Evolutionary conservation across 2,888 invertebrate species (phyloP), one percentile per base, ranked within the genome.

Genomic region (Platypus cylindrus): DNA sequence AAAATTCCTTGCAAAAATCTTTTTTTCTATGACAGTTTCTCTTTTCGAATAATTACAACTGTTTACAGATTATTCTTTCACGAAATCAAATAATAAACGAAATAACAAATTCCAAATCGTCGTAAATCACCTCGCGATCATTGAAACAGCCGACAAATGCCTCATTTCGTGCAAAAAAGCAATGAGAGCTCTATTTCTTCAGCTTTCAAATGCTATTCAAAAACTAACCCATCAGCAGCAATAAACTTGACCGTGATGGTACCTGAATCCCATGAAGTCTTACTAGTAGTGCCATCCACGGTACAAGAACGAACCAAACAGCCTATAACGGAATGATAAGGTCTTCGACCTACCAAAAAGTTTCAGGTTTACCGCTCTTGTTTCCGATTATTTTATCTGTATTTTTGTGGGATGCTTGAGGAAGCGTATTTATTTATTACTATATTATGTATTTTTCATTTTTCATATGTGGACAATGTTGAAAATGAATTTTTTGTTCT

Each of bases 231-330:
- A 54, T 51, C 50, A 48, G 49, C 48, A 48, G 42, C 52, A 51
- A 51, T 60, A 62, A 62, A 60, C 60, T 62, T 62, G 62, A 62
- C 62, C 62, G 58, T 62, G 59, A 55, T 53, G 55, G 52, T 52
- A 48, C 48, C 50, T 43, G 45, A n/a, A n/a, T n/a, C n/a, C n/a
- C n/a, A n/a, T n/a, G n/a, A n/a, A n/a, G n/a, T n/a, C n/a, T n/a
- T n/a, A n/a, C n/a, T n/a, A 45, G 48, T 52, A 58, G 58, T 58
- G 55, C 56, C 47, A 45, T 35, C 45, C 41, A 51, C 52, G 58
- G 57, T 53, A 52, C 54, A 52, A 50, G 53, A 51, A 52, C 46
- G 55, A 59, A 58, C 52, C 55, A 48, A 40, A 36, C 36, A n/a
- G n/a, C n/a, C n/a, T n/a, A 45, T 52, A 55, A 54, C 55, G 58